Base-by-base conservation (phyloP, 2,888 invertebrate species). In the Saturnia pavonia region DNA sequence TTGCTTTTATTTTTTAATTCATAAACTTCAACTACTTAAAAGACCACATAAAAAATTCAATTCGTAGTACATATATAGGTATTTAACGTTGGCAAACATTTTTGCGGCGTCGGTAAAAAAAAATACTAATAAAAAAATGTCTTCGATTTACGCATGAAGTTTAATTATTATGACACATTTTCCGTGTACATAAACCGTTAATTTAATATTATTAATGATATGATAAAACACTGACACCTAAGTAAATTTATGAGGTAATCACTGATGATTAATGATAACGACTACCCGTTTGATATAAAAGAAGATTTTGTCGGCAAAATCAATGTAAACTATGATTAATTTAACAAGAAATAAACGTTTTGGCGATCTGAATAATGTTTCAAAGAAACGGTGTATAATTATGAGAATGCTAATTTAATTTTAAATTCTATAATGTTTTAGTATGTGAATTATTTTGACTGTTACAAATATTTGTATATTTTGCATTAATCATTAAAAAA, bases 171-270 rank as follows among this genome's bases (percentile, higher is more conserved):
- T 54, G 9, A 19, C 19, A 19, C 6, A 12, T 22, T 22, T 22
- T 22, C 54, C n/a, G n/a, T 54, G 11, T 22, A 22, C 14, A 19
- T 14, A 25, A 19, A 27, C 14, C 14, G 14, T 14, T 69, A 9
- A 63, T 25, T 11, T 65, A 65, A 65, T 65, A n/a, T 34, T 34
- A 16, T 63, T 12, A 12, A 14, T 34, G 22, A 34, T n/a, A 1
- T 40, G 34, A 65, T 65, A 40, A 65, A 34, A 40, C 40, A n/a
- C n/a, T 65, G 65, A 65, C 40, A 34, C 2, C 2, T 34, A 40
- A 22, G 45, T 69, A 60, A 60, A 60, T 60, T 60, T 60, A 60
- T 51, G 69, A 70, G 22, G 66, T 70, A 65, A 40, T 48, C 65
- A 34, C 22, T 51, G 65, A 40, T 65, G 51, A 65, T 65, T 65